Conservation (phyloP, 2,113 vertebrate species). For the Sclerurus mexicanus region DNA sequence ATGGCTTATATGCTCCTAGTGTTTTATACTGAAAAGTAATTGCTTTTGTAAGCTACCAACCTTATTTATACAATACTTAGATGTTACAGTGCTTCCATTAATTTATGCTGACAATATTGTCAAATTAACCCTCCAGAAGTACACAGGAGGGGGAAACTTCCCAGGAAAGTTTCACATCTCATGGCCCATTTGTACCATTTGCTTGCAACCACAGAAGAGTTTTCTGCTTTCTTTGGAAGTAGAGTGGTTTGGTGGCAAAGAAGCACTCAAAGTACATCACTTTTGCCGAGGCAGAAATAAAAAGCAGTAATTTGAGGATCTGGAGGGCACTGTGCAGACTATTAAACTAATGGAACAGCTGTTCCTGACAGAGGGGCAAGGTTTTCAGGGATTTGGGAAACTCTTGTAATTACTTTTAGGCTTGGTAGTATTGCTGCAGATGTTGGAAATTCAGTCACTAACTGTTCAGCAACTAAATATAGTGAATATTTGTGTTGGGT, state of each 20-base stretch:
- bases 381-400: conserved; percentile 29
- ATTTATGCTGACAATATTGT: background rate
- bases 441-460: background rate
- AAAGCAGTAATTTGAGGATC: conserved; percentile 53
- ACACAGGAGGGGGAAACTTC: background rate
- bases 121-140: background rate
- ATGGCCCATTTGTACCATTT: background rate
- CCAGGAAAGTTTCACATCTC: background rate
- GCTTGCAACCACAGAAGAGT: background rate
- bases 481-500: background rate
- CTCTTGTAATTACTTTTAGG: conserved; percentile 52
- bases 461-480: background rate
- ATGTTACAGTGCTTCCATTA: background rate
- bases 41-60: background rate
- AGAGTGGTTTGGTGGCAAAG: background rate
- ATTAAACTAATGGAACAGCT: conserved; percentile 56
- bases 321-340: conserved; percentile 16
- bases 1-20: background rate
- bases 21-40: background rate
- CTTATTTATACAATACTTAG: background rate
- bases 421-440: background rate
- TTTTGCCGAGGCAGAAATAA: conserved; percentile 42
- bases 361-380: background rate
- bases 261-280: background rate
- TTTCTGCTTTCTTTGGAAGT: background rate